Evolutionary conservation across 2,113 vertebrate species (phyloP).

Genomic region (Lagopus leucura): DNA sequence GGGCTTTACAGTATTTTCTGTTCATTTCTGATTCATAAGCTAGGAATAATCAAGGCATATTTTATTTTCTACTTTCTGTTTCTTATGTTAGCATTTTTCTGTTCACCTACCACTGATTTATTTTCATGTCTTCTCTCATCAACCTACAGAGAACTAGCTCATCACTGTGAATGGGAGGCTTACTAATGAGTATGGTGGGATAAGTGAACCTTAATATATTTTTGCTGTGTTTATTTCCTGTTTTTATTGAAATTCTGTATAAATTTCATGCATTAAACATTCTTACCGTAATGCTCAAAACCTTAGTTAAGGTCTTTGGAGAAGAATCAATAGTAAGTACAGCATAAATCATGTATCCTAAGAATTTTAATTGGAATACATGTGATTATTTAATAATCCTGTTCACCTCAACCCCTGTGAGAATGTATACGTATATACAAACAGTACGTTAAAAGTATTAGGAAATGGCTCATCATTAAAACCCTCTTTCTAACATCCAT

Average conservation of each 20-base stretch:
- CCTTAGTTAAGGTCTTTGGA: not conserved
- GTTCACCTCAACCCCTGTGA: not conserved
- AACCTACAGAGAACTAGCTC: not conserved
- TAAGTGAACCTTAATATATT: not conserved
- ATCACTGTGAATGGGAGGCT: not conserved
- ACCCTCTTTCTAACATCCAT: not conserved
- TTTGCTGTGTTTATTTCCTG: not conserved
- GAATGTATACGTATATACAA: not conserved
- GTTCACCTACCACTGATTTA: not conserved
- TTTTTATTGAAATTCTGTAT: not conserved
- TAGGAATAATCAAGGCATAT: not conserved
- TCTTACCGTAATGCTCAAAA: not conserved
- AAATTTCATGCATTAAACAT: not conserved
- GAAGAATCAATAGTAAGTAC: not conserved
- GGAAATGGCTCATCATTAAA: constrained; percentile 9
- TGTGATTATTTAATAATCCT: not conserved
- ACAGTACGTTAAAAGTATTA: not conserved
- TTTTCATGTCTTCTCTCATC: not conserved
- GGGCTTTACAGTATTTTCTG: not conserved
- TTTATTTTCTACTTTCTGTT: not conserved
- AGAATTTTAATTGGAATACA: not conserved
- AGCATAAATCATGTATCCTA: not conserved
- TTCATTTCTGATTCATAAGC: not conserved
- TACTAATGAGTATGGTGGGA: not conserved
- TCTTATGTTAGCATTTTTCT: not conserved